phyloP scores from a whole-genome alignment of 2,797 vertebrate species.

The Premnoplex brunnescens region DNA sequence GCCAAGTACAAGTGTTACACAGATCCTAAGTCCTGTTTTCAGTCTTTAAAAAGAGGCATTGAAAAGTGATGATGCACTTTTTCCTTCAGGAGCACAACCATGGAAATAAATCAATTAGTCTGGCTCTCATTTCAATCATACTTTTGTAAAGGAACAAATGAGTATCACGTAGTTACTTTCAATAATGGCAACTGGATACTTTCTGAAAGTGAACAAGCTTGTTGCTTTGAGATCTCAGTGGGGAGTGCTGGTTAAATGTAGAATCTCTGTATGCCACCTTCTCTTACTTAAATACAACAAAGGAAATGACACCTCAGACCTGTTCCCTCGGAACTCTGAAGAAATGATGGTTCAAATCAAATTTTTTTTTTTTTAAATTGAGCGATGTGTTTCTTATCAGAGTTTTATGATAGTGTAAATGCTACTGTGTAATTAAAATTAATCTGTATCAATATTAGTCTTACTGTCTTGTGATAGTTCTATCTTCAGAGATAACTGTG shows the following conservation, averaged over 20 bases:
- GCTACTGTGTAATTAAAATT: background rate
- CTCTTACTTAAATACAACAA: background rate
- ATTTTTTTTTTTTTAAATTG: background rate
- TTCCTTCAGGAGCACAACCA: too few relatives aligned
- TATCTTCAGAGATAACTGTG: background rate
- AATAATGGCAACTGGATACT: too few relatives aligned
- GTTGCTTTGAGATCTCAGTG: background rate
- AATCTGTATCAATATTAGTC: background rate
- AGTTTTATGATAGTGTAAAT: background rate
- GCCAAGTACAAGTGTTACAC: too few relatives aligned
- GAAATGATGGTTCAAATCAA: background rate
- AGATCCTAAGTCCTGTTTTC: too few relatives aligned
- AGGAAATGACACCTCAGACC: background rate
- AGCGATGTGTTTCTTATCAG: background rate
- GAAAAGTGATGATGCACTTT: too few relatives aligned
- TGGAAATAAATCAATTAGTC: too few relatives aligned
- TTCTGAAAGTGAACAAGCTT: background rate
- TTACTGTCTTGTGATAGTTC: background rate
- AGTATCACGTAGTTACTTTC: too few relatives aligned
- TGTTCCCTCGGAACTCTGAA: background rate
- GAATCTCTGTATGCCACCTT: background rate
- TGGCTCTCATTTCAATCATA: too few relatives aligned
- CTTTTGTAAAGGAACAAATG: too few relatives aligned
- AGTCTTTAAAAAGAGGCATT: too few relatives aligned
- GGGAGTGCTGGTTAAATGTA: background rate